Evolutionary conservation across 2,113 vertebrate genomes (phyloP).

Genomic region (Urocynchramus pylzowi): DNA sequence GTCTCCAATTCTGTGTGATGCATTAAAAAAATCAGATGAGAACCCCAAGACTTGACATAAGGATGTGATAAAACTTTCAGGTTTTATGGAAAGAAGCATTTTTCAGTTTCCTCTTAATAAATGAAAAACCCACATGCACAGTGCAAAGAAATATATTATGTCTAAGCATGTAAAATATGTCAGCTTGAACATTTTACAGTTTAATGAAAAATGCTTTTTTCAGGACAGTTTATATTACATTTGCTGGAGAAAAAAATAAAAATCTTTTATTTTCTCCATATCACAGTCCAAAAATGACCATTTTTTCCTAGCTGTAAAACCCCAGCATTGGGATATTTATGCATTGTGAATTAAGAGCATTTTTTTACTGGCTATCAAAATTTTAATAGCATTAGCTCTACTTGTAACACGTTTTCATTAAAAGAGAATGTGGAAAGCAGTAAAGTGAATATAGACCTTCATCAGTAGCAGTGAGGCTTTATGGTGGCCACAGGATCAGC

Average conservation of each 20-base stretch:
- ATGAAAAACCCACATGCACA: neutral
- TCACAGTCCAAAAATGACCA: neutral
- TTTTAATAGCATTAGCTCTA: neutral
- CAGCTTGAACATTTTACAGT: neutral
- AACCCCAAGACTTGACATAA: slow-evolving; percentile 19
- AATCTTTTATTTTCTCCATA: neutral
- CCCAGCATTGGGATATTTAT: neutral
- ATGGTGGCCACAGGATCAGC: neutral
- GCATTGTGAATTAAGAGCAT: neutral
- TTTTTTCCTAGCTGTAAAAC: neutral
- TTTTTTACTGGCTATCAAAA: neutral
- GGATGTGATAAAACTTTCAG: slow-evolving; percentile 5
- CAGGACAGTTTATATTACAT: neutral
- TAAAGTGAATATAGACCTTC: neutral
- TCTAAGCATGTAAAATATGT: slow-evolving; percentile 5
- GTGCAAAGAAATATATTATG: neutral
- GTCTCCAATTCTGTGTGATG: neutral
- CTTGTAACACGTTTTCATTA: neutral
- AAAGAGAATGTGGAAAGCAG: neutral
- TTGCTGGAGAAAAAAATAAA: neutral
- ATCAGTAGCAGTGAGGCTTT: neutral
- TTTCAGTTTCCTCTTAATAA: slow-evolving; percentile 20
- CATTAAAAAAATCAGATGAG: neutral
- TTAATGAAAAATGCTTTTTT: neutral
- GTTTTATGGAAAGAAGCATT: slow-evolving; percentile 6